These are phyloP conservation scores for Eonycteris spelaea DNA, from an alignment of 2,113 vertebrate species.

Conservation along the genomic window DNA sequence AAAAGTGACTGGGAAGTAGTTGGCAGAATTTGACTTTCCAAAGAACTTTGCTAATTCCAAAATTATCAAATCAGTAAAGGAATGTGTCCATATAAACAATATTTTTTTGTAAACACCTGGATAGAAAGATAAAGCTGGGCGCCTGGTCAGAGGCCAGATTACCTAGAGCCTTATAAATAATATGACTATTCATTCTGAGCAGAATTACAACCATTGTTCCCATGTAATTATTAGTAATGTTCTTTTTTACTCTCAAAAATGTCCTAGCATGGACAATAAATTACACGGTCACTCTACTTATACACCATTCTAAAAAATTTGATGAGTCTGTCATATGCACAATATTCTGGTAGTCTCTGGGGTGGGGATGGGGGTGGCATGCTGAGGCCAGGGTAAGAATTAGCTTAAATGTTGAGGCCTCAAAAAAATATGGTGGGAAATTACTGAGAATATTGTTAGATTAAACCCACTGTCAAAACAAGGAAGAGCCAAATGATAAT, in stretches of 20 bases:
- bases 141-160: neutral
- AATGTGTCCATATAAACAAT: neutral
- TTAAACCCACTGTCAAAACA: neutral
- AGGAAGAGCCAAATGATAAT: neutral
- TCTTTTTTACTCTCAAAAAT: neutral
- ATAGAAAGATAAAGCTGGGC: neutral
- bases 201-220: neutral
- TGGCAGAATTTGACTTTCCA: neutral
- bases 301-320: neutral
- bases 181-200: neutral
- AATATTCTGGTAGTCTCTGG: neutral
- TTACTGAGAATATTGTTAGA: neutral
- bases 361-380: fast-evolving
- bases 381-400: neutral
- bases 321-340: neutral
- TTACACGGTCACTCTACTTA: neutral
- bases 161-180: neutral
- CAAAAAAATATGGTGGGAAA: neutral
- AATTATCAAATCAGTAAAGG: neutral
- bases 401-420: neutral
- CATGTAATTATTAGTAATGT: neutral
- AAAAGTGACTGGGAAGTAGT: neutral
- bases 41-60: neutral
- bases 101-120: neutral
- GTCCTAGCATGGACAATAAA: neutral